Percentiles rank a stretch among this genome's conserved stretches.
phyloP scores from a whole-genome alignment of 2,797 vertebrate genomes.

The Cephalopachus bancanus region DNA sequence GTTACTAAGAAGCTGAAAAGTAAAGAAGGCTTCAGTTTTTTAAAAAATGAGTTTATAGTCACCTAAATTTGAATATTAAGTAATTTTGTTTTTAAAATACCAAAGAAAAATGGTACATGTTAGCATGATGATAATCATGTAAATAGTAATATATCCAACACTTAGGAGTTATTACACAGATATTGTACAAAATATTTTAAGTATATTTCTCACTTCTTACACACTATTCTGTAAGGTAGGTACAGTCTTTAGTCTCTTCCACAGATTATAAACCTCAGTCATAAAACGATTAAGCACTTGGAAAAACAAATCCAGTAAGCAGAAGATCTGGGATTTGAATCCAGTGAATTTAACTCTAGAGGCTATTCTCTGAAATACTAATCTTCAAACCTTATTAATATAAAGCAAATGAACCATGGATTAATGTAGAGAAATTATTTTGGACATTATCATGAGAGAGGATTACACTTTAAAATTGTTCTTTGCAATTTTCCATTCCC shows the following conservation, averaged over 20 bases:
- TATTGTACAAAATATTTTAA: neutral
- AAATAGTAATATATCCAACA: neutral
- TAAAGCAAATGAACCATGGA: constrained; percentile 17
- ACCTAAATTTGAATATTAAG: constrained; percentile 28
- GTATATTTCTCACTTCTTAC: neutral
- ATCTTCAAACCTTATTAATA: neutral
- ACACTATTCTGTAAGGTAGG: neutral
- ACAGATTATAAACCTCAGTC: constrained; percentile 23
- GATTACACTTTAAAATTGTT: neutral
- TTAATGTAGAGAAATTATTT: neutral
- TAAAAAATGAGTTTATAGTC: neutral
- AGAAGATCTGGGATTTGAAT: neutral
- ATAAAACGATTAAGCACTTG: neutral
- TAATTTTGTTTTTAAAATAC: constrained; percentile 43
- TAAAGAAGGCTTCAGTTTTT: neutral
- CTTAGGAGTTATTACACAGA: neutral
- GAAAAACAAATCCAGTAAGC: neutral
- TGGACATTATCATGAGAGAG: neutral
- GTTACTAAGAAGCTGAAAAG: constrained; percentile 21
- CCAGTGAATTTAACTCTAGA: neutral
- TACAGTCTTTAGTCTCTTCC: neutral
- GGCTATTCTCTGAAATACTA: neutral
- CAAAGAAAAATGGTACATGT: neutral
- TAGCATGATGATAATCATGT: neutral
- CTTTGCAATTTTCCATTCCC: neutral